Evolutionary conservation across 2,888 invertebrate species (phyloP).

Genomic region (Hyles lineata): DNA sequence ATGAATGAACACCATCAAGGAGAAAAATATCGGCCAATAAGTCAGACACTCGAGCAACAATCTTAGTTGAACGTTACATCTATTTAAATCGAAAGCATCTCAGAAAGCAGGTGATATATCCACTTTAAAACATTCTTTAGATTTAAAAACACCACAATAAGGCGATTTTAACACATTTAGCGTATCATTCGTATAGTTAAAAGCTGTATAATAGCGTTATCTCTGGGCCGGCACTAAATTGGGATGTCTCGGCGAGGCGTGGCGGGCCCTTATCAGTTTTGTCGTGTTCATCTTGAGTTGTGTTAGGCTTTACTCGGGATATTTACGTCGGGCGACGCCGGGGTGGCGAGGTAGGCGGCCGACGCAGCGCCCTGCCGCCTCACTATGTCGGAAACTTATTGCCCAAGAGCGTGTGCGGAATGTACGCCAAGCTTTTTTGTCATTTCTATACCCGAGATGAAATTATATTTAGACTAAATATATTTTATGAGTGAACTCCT

Average conservation of each 20-base stretch:
- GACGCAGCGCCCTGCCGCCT: constrained; percentile 60
- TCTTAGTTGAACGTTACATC: constrained; percentile 19
- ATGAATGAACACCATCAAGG: no score
- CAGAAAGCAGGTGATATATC: constrained; percentile 57
- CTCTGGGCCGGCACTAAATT: constrained; percentile 82
- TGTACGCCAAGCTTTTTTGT: constrained; percentile 43
- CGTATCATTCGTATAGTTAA: constrained; percentile 83
- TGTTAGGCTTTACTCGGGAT: constrained; percentile 82
- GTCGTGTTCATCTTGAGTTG: constrained; percentile 85
- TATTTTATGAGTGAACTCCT: background rate
- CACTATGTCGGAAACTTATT: constrained; percentile 75
- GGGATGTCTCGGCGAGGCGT: constrained; percentile 80
- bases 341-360: constrained; percentile 57
- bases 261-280: constrained; percentile 79
- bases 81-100: constrained; percentile 34
- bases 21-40: background rate
- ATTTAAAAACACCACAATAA: constrained; percentile 69
- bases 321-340: constrained; percentile 74
- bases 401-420: constrained; percentile 57
- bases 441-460: constrained; percentile 1
- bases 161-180: constrained; percentile 81
- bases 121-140: constrained; percentile 52
- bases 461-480: constrained; percentile 7
- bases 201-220: constrained; percentile 85
- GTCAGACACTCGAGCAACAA: background rate